These are phyloP conservation scores for Danio rerio DNA, from an alignment of 2,113 vertebrate genomes.

Conservation along the genomic window GRCz12tu NC_133196.1:41355501-41356000, in stretches of 20 bases:
- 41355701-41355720: neutral
- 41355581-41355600: no score
- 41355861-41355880: neutral
- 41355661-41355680: neutral
- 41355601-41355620: no score
- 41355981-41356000: no score
- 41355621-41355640: no score
- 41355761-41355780: neutral
- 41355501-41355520: no score
- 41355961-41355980: conserved; percentile 19
- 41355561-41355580: no score
- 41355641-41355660: neutral
- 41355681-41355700: neutral
- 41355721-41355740: neutral
- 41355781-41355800: neutral
- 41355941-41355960: neutral
- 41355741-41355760: neutral
- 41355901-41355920: conserved; percentile 12
- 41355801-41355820: neutral
- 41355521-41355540: no score
- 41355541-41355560: no score
- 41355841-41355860: conserved; percentile 5
- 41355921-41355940: neutral
- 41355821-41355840: conserved; percentile 25
- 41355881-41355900: conserved; percentile 43